A percentile compares a stretch with the other conserved stretches of the same genome.
Conservation (phyloP, 2,888 invertebrate genomes). For the Chrysolina oricalcia region DNA sequence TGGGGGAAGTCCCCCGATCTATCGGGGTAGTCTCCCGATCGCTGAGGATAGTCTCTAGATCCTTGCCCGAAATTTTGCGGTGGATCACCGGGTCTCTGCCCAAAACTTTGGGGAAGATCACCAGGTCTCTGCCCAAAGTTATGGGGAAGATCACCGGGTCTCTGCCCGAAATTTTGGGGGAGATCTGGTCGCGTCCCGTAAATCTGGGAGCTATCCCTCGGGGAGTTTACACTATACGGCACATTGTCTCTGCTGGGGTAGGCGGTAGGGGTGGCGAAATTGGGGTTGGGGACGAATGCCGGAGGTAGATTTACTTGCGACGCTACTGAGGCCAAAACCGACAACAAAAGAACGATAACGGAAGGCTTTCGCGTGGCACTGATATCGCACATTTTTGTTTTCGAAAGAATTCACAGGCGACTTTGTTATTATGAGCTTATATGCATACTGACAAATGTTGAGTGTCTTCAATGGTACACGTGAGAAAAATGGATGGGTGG, state of each 20-base stretch:
- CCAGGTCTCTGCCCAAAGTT: conserved; percentile 41
- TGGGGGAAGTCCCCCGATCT: conserved; percentile 29
- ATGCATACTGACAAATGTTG: conserved; percentile 63
- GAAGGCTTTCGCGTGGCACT: conserved; percentile 59
- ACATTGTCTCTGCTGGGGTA: conserved; percentile 29
- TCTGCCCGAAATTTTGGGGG: conserved; percentile 42
- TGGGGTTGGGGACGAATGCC: conserved; percentile 52
- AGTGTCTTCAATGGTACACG: conserved; percentile 64
- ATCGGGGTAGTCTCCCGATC: conserved; percentile 25
- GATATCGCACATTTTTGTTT: conserved; percentile 65
- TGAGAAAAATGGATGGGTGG: conserved; percentile 65
- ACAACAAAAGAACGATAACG: conserved; percentile 41
- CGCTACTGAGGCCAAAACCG: conserved; percentile 24
- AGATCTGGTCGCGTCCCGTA: conserved; percentile 39
- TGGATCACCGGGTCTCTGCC: conserved; percentile 39
- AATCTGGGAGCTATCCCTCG: conserved; percentile 36
- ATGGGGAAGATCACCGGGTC: conserved; percentile 37
- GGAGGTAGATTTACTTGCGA: conserved; percentile 43
- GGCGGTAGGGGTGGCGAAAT: conserved; percentile 58
- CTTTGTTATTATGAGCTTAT: conserved; percentile 58
- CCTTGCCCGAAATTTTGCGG: conserved; percentile 43
- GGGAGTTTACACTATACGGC: conserved; percentile 42
- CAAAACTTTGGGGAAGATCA: conserved; percentile 36
- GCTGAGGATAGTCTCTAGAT: conserved; percentile 33
- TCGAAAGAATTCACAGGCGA: conserved; percentile 42